Percentiles rank a stretch among this genome's conserved stretches.
Conservation (phyloP, 23 tunicate genomes). For the Diplosoma virens region DNA sequence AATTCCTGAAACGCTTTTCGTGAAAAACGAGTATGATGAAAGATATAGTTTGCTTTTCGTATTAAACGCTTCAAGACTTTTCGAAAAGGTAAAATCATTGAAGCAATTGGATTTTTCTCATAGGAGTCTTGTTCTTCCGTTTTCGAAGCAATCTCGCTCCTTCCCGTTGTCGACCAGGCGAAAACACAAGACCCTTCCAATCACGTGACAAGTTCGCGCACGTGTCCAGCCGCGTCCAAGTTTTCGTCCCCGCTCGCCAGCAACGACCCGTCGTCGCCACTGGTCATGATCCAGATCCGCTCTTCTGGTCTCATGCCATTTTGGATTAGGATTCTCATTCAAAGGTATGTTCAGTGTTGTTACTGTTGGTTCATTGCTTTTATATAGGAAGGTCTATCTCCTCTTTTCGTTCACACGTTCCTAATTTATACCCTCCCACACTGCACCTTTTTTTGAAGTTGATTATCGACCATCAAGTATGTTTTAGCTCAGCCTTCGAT, state of each 20-base stretch:
- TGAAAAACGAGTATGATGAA: no score
- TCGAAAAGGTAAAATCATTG: no score
- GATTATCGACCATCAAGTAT: no score
- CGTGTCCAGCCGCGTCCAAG: background rate
- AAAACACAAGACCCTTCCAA: background rate
- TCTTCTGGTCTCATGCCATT: conserved; percentile 21
- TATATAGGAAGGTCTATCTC: no score
- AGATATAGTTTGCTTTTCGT: no score
- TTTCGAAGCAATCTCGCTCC: background rate
- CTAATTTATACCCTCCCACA: background rate
- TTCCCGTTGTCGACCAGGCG: background rate
- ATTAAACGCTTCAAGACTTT: no score
- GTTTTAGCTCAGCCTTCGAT: no score
- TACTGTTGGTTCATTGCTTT: no score
- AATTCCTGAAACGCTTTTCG: no score
- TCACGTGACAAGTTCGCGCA: conserved; percentile 17
- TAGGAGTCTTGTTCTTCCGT: conserved; percentile 28
- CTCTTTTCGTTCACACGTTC: background rate
- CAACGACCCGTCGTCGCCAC: background rate
- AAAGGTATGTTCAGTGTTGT: conserved; percentile 27
- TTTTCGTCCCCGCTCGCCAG: background rate
- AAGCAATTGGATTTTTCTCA: no score
- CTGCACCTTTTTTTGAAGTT: background rate
- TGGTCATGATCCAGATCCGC: background rate
- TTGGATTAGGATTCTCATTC: conserved; percentile 52